Conservation (phyloP, 2,113 vertebrate species). For the Mesembrinibis cayennensis region DNA sequence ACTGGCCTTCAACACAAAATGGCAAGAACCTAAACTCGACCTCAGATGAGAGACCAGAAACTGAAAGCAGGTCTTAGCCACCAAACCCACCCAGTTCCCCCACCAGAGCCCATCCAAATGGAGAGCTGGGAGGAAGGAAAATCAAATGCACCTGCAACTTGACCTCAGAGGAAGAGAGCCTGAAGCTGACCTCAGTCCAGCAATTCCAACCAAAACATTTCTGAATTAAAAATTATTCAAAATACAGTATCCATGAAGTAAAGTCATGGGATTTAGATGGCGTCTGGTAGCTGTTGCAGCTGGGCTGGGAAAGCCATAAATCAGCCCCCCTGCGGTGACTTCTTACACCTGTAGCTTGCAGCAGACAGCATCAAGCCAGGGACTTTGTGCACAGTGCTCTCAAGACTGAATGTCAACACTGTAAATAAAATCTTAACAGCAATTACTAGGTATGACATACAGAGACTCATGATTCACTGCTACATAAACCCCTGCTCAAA, state of each 20-base stretch:
- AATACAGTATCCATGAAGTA: background rate
- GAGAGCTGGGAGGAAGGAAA: background rate
- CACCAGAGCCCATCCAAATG: background rate
- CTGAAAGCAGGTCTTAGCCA: background rate
- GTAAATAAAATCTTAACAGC: constrained; percentile 2
- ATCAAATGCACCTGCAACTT: background rate
- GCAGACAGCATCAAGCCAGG: background rate
- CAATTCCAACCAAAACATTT: background rate
- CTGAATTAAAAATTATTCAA: background rate
- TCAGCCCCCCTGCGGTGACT: background rate
- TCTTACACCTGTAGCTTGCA: background rate
- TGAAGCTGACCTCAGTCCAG: background rate
- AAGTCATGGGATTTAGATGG: background rate
- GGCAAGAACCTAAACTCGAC: background rate
- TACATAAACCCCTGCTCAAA: background rate
- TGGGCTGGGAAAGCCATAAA: background rate
- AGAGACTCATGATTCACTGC: background rate
- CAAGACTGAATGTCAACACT: background rate
- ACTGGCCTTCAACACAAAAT: background rate
- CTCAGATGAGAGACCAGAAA: background rate
- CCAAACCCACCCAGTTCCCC: background rate
- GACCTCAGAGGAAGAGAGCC: background rate
- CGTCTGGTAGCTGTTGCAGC: background rate
- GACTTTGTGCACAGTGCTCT: background rate
- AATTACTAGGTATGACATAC: background rate